Evolutionary conservation across 2,797 vertebrate species (phyloP).

Genomic region (Podarcis siculus): DNA sequence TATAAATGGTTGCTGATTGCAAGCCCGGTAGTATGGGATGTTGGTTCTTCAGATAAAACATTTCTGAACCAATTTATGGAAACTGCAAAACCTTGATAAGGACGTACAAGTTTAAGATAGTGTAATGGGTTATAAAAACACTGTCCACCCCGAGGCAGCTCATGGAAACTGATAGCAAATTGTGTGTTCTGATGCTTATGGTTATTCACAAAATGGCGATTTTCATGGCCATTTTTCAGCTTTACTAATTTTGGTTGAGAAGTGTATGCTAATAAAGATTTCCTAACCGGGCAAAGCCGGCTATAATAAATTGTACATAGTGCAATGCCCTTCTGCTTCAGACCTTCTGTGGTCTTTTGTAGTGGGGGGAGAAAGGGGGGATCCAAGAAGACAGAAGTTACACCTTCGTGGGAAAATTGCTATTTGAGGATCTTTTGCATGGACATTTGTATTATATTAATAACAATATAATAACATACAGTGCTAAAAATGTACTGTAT

Average conservation of each 20-base stretch:
- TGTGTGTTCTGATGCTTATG: conserved; percentile 8
- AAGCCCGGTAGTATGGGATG: conserved; percentile 33
- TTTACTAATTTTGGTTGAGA: conserved; percentile 42
- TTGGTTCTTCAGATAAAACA: conserved; percentile 62
- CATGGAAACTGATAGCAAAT: conserved; percentile 34
- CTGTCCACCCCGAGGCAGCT: conserved; percentile 36
- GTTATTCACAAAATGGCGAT: conserved; percentile 39
- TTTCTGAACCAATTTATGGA: conserved; percentile 42
- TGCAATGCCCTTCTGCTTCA: background rate
- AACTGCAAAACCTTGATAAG: conserved; percentile 47
- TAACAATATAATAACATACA: background rate
- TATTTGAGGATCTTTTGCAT: background rate
- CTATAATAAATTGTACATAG: background rate
- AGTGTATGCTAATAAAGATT: conserved; percentile 10
- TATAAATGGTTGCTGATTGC: conserved; percentile 57
- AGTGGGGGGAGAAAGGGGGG: too few species aligned
- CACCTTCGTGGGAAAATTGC: background rate
- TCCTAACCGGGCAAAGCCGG: background rate
- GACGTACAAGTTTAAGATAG: conserved; percentile 44
- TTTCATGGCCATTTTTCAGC: conserved; percentile 36
- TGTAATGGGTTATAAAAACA: conserved; percentile 55
- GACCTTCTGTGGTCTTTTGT: background rate
- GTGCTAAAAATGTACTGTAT: too few species aligned
- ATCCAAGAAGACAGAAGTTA: background rate
- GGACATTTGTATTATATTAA: background rate